Percentiles rank a stretch among this genome's conserved stretches.
Conservation (phyloP, 2,888 invertebrate genomes). For the Callimorpha dominula region DNA sequence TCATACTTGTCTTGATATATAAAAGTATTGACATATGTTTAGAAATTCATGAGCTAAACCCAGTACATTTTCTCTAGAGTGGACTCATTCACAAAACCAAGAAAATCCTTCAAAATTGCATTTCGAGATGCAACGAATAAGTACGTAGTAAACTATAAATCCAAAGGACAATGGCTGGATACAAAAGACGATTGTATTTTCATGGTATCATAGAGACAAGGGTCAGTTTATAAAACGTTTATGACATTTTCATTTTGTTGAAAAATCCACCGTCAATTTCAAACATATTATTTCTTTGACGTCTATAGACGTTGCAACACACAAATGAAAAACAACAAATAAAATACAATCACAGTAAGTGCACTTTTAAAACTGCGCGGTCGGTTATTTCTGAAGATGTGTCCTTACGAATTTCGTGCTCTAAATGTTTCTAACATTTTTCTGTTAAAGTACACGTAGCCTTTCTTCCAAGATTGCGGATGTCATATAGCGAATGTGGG, state of each 20-base stretch:
- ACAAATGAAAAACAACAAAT: conserved; percentile 60
- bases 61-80: conserved; percentile 24
- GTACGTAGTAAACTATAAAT: conserved; percentile 46
- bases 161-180: conserved; percentile 35
- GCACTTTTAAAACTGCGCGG: conserved; percentile 62
- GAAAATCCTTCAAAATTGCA: conserved; percentile 48
- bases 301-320: conserved; percentile 43
- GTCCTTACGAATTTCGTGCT: conserved; percentile 48
- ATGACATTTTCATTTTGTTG: conserved; percentile 34
- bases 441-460: conserved; percentile 49
- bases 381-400: conserved; percentile 60
- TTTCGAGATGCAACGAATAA: conserved; percentile 40
- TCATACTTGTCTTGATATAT: not conserved
- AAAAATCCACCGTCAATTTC: conserved; percentile 23
- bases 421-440: conserved; percentile 56
- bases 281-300: conserved; percentile 48
- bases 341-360: conserved; percentile 70
- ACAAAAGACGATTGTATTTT: conserved; percentile 37
- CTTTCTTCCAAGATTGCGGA: conserved; percentile 45
- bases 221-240: conserved; percentile 25
- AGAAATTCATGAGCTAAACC: conserved; percentile 27
- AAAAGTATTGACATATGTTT: conserved; percentile 5
- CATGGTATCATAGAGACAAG: conserved; percentile 32
- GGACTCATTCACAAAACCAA: conserved; percentile 34
- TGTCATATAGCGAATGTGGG: conserved; percentile 41